Percentiles rank a stretch among this genome's conserved stretches.
Conservation (phyloP, 1,140 invertebrate genomes). For the Tetranychus cinnabarinus region DNA sequence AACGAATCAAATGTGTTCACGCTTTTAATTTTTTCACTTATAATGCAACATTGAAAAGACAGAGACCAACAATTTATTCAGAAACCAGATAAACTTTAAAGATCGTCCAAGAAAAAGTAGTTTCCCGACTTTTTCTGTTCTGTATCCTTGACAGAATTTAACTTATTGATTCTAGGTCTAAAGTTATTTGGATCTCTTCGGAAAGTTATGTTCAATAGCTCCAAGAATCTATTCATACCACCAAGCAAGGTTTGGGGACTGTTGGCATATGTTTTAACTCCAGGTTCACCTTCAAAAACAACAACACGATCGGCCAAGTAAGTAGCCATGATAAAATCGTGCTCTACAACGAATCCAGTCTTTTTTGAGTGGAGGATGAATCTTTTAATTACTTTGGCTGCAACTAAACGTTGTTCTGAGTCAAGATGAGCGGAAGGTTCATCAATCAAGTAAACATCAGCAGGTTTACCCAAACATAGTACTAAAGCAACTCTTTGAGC, state of each 20-base stretch:
- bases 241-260: slow-evolving; percentile 76
- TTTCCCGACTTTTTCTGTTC: slow-evolving; percentile 92
- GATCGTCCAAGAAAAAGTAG: slow-evolving; percentile 97
- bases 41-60: too few species aligned
- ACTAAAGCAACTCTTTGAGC: slow-evolving; percentile 88
- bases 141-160: slow-evolving; percentile 84
- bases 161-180: slow-evolving; percentile 91
- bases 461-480: slow-evolving; percentile 89
- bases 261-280: slow-evolving; percentile 62
- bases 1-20: too few species aligned
- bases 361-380: slow-evolving; percentile 98
- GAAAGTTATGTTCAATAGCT: slow-evolving; percentile 93
- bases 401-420: slow-evolving; percentile 97
- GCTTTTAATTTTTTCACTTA: too few species aligned
- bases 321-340: slow-evolving; percentile 99
- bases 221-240: slow-evolving; percentile 95
- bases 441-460: slow-evolving; percentile 96
- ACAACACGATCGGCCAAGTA: slow-evolving; percentile 96
- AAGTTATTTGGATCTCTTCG: slow-evolving; percentile 96
- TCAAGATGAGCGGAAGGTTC: slow-evolving; percentile 97
- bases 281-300: slow-evolving; percentile 87
- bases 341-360: slow-evolving; percentile 97
- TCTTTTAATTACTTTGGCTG: slow-evolving; percentile 64
- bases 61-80: too few species aligned
- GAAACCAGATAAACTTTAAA: slow-evolving; percentile 15